phyloP scores from a whole-genome alignment of 2,797 vertebrate genomes.

The Tapera naevia region DNA sequence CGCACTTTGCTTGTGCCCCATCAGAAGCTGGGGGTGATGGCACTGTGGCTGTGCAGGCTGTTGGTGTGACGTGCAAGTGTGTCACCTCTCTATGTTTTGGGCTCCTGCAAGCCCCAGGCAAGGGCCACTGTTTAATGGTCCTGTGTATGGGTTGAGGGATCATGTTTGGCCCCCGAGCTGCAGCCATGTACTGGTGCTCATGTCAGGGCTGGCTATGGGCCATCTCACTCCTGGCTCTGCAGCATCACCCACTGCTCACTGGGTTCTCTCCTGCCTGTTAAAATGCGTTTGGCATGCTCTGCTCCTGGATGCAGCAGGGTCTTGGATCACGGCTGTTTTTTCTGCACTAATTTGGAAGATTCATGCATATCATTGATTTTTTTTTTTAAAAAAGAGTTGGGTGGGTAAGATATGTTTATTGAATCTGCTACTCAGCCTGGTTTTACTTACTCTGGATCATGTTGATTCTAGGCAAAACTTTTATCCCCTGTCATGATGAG shows the following conservation, averaged over 20 bases:
- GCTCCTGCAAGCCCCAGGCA: not conserved
- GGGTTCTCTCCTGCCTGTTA: not conserved
- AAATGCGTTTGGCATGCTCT: fast-evolving
- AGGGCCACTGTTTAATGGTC: fast-evolving
- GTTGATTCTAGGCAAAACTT: not conserved
- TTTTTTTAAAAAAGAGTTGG: not conserved
- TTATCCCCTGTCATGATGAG: not conserved
- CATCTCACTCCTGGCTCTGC: not conserved
- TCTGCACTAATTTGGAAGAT: not conserved
- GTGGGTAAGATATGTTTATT: not conserved
- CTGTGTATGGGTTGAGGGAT: fast-evolving
- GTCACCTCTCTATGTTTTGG: not conserved
- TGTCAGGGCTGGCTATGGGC: not conserved
- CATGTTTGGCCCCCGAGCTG: fast-evolving
- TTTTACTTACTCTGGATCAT: not conserved
- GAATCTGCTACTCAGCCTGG: not conserved
- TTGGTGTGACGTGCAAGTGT: fast-evolving
- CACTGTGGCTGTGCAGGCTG: fast-evolving
- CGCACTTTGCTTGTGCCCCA: not conserved
- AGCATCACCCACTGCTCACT: fast-evolving
- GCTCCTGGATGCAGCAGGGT: not conserved
- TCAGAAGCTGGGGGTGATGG: fast-evolving
- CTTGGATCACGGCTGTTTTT: fast-evolving
- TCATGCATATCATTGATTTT: not conserved
- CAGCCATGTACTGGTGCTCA: fast-evolving